A percentile compares a stretch with the other conserved stretches of the same genome.
These are phyloP conservation scores for Gila robusta DNA, from an alignment of 2,797 vertebrate species.

Conservation along the genomic window DNA sequence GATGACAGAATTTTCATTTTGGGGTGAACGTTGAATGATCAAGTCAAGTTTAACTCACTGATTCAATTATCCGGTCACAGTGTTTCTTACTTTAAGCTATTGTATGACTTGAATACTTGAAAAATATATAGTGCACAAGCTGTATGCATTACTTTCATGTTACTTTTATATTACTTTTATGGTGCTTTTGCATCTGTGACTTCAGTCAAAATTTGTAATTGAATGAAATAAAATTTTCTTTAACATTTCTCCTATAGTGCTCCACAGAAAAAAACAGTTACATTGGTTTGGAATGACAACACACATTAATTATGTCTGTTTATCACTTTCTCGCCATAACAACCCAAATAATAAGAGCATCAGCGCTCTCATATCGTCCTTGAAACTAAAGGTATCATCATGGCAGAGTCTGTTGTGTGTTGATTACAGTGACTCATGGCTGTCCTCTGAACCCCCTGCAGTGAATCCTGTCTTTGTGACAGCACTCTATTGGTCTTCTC, in stretches of 20 bases:
- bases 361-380: not conserved
- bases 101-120: too few species aligned
- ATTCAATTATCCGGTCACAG: not conserved
- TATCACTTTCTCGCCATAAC: constrained; percentile 7
- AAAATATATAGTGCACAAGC: not conserved
- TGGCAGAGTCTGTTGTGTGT: constrained; percentile 51
- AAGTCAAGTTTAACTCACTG: not conserved
- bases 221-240: not conserved
- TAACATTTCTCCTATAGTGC: not conserved
- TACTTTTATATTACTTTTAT: not conserved
- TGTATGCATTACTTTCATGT: not conserved
- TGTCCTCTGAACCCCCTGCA: constrained; percentile 58
- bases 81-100: too few species aligned
- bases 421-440: constrained; percentile 60
- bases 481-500: constrained; percentile 59
- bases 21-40: not conserved
- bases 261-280: not conserved
- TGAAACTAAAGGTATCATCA: constrained; percentile 47
- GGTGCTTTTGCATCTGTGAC: not conserved
- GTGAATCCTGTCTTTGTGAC: constrained; percentile 65
- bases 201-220: not conserved
- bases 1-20: not conserved
- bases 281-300: not conserved
- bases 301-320: not conserved
- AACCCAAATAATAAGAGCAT: constrained; percentile 31